Base-by-base conservation (phyloP, 2,797 vertebrate species). In the Gila robusta region DNA sequence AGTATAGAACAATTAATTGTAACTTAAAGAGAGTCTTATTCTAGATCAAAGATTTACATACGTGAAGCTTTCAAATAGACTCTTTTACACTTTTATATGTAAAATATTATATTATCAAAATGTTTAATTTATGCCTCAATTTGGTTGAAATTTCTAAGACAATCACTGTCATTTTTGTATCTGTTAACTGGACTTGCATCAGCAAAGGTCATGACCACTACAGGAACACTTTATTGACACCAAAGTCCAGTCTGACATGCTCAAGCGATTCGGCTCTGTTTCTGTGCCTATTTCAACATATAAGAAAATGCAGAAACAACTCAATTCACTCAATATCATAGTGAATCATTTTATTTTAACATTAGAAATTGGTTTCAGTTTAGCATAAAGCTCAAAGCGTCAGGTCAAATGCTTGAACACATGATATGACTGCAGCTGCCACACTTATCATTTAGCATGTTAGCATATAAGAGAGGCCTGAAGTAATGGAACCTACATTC, bases 191-290 rank as follows among this genome's bases (percentile, higher is more conserved):
- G 23, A 72, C 26, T 67, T 71, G 72, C 74, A 56, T 87, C 70
- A 90, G 76, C 54, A 66, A 78, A 80, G 64, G 79, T 81, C 84
- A 62, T 21, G 69, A 69, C 64, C 12, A 49, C 47, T 80, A 80
- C 37, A 70, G 47, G 59, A 79, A 79, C n/a, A 4, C 37, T 88
- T 88, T 85, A 76, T 82, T 86, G 77, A 52, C 64, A 52, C 49
- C 85, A 84, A 87, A 86, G 82, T 84, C 80, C 85, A 83, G 52
- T 41, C 23, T 79, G 74, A 59, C 49, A 70, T 54, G 28, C 64
- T 70, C 21, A 56, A 59, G 26, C 9, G 17, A 56, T 70, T 70
- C 21, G n/a, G 66, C 64, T 56, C 32, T 28, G 17, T 17, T 54
- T 26, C 47, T 49, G 12, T 37, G 54, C 28, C 41, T 37, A 66